Conservation (phyloP, 2,888 invertebrate genomes). For the Ectobius pallidus region DNA sequence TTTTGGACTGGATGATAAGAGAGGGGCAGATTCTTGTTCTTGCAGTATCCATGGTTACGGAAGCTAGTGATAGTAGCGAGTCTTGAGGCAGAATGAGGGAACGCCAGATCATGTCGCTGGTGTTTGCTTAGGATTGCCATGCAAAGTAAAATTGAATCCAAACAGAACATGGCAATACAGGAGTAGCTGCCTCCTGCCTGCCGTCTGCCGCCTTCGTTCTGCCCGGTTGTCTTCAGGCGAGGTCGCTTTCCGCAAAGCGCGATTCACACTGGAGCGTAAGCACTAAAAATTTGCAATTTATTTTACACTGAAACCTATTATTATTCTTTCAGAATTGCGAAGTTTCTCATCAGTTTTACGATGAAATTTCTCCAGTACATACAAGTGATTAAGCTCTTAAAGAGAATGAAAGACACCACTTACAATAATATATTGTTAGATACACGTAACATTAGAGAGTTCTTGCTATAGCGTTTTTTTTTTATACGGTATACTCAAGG, state of each 20-base stretch:
- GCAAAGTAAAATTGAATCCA: conserved; percentile 40
- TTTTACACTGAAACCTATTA: no score
- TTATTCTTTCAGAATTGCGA: no score
- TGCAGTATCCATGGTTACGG: conserved; percentile 7
- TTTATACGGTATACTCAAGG: no score
- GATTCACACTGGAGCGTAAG: neutral
- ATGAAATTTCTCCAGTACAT: no score
- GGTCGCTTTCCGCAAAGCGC: neutral
- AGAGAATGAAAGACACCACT: no score
- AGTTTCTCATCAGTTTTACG: no score
- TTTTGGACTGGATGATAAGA: conserved; percentile 2
- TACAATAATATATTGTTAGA: no score
- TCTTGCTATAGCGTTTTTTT: no score
- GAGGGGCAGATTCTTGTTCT: conserved; percentile 6
- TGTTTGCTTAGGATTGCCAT: conserved; percentile 39
- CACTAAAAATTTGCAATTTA: no score
- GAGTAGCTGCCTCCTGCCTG: conserved; percentile 13
- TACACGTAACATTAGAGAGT: no score
- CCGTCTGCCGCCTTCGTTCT: no score
- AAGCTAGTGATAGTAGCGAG: conserved; percentile 5
- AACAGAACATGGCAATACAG: conserved; percentile 31
- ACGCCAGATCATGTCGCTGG: conserved; percentile 9
- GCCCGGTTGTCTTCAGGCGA: conserved; percentile 5
- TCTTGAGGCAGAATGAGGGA: conserved; percentile 20
- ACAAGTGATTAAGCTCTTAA: no score